Evolutionary conservation across 1,140 invertebrate genomes (phyloP).

Genomic region (Drosophila sp.): DNA sequence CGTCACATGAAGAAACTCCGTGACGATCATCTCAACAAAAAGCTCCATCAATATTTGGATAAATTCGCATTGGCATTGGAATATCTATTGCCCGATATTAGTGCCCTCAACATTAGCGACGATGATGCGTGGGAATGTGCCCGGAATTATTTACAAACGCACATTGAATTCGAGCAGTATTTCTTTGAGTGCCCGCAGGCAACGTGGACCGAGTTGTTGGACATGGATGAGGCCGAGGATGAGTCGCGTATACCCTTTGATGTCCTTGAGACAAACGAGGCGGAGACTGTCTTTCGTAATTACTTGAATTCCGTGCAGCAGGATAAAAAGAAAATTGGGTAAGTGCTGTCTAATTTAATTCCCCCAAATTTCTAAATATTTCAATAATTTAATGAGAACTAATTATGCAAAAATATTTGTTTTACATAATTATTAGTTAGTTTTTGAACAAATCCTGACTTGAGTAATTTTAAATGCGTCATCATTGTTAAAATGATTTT

Average conservation of each 20-base stretch:
- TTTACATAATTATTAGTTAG: too few species aligned
- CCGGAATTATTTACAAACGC: conserved; percentile 92
- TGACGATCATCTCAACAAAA: conserved; percentile 92
- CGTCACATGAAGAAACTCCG: conserved; percentile 93
- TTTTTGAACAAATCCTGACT: too few species aligned
- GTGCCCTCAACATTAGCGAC: conserved; percentile 86
- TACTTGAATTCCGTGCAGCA: conserved; percentile 95
- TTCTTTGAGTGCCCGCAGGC: conserved; percentile 94
- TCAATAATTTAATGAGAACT: too few species aligned
- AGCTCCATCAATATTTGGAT: conserved; percentile 92
- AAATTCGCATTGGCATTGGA: conserved; percentile 92
- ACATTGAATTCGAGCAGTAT: conserved; percentile 95
- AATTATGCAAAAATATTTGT: too few species aligned
- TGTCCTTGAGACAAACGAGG: conserved; percentile 94
- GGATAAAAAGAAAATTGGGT: conserved; percentile 95
- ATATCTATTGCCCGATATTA: conserved; percentile 93
- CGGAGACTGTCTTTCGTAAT: conserved; percentile 95
- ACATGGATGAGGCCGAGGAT: conserved; percentile 88
- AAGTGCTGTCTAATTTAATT: too few species aligned
- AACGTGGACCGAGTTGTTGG: conserved; percentile 90
- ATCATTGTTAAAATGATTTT: too few species aligned
- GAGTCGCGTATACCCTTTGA: conserved; percentile 94
- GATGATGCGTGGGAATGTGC: conserved; percentile 94
- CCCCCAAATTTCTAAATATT: too few species aligned
- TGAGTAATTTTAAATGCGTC: too few species aligned